Evolutionary conservation across 2,113 vertebrate genomes (phyloP), one percentile per base, ranked within the genome.

Genomic region (Vulpes lagopus): DNA sequence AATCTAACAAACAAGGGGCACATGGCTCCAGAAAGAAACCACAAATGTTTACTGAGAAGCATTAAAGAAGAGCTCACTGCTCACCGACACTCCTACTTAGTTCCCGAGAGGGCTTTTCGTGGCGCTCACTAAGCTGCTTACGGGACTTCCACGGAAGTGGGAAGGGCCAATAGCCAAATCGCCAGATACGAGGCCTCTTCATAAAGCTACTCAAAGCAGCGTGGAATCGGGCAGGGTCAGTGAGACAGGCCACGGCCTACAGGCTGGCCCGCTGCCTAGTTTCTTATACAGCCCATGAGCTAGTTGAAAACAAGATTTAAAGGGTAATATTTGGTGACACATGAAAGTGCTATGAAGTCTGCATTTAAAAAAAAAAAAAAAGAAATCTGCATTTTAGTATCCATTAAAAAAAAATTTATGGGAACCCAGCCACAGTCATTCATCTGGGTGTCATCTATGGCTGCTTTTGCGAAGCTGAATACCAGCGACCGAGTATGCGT

Each of bases 401-500:
- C 74, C 43, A 17, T 4, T 64, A 17, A 43, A 35, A 32, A 25
- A 53, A 3, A 2, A 32, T 17, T 43, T 43, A 14, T 12, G 9
- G 38, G 38, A 17, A 8, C 16, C 19, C 7, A 5, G 23, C 23
- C 25, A 35, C 20, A 16, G 5, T 8, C n/a, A 17, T 1, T 11
- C 8, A 22, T 23, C 17, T 3, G n/a, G 16, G 1, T 0, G 60
- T 7, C 2, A 15, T 11, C 30, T 11, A 12, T 22, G 43, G 35
- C 53, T 2, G 11, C n/a, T 27, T 25, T 43, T 76, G 11, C 1
- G 3, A 30, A 9, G 8, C 12, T 19, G 62, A 71, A 3, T 1
- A 32, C 5, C 4, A 14, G 27, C 7, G 60, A 38, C 22, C 1
- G 10, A 51, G 30, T 23, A 1, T 0, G 1, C 79, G 3, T 0